phyloP scores from a whole-genome alignment of 2,888 invertebrate genomes.

The Frankliniella intonsa region DNA sequence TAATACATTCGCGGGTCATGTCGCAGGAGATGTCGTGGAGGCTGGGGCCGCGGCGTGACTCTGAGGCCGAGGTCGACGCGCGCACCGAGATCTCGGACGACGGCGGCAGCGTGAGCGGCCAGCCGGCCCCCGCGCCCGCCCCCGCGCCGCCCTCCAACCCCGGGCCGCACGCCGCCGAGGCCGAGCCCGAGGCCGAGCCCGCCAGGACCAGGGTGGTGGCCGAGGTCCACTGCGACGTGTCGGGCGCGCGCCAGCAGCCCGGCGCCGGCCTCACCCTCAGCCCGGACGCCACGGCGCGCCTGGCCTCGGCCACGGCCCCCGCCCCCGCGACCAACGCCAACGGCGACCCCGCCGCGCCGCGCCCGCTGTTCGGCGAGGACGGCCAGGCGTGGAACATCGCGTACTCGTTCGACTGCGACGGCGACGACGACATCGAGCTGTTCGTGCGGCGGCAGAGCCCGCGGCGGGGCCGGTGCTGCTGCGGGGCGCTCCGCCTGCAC shows the following conservation, averaged over 20 bases:
- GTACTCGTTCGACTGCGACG: slow-evolving; percentile 19
- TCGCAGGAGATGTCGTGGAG: background rate
- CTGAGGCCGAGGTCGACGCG: background rate
- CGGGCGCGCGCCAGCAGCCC: background rate
- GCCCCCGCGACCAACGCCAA: background rate
- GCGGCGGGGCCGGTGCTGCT: background rate
- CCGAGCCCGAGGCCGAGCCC: background rate
- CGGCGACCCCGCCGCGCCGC: background rate
- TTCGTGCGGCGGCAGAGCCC: background rate
- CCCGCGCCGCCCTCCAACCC: background rate
- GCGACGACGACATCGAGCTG: slow-evolving; percentile 19
- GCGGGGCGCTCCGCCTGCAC: background rate
- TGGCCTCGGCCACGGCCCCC: background rate
- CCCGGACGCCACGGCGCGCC: background rate
- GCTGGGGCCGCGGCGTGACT: background rate
- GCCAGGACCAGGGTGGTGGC: background rate
- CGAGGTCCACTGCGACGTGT: slow-evolving; percentile 8
- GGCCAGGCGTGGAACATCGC: slow-evolving; percentile 6
- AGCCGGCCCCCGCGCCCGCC: background rate
- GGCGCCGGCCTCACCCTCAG: background rate
- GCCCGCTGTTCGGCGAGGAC: background rate
- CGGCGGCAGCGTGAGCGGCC: background rate
- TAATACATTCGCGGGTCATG: no score
- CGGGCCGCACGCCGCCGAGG: background rate
- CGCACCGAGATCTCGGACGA: slow-evolving; percentile 10